These are phyloP conservation scores for Megathymus violae DNA, from an alignment of 1,140 invertebrate species.

Conservation along the genomic window DNA sequence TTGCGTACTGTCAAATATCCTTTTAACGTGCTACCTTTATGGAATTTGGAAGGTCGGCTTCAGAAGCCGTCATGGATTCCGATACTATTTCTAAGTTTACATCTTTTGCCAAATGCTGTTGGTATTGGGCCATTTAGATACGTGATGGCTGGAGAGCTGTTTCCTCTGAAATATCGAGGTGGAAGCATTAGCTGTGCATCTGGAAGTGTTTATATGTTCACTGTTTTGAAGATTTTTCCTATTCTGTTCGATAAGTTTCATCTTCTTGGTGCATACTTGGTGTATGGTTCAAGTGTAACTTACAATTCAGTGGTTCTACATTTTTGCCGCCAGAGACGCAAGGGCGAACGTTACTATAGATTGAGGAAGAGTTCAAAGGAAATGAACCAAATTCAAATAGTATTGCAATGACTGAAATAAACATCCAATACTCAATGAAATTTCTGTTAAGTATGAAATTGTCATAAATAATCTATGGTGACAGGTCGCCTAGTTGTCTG, in stretches of 20 bases:
- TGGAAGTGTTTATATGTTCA: slow-evolving; percentile 41
- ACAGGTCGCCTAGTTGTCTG: no score
- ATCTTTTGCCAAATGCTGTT: slow-evolving; percentile 52
- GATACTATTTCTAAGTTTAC: slow-evolving; percentile 53
- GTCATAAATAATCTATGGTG: no score
- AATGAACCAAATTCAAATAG: slow-evolving; percentile 19
- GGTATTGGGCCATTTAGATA: slow-evolving; percentile 63
- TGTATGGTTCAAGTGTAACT: slow-evolving; percentile 50
- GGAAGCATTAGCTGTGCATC: slow-evolving; percentile 43
- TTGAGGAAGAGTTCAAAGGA: slow-evolving; percentile 64
- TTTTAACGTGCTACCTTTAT: slow-evolving; percentile 53
- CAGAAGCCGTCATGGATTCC: slow-evolving; percentile 59
- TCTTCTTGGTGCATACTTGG: slow-evolving; percentile 53
- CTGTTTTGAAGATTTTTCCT: slow-evolving; percentile 48
- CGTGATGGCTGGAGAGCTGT: slow-evolving; percentile 54
- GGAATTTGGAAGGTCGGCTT: slow-evolving; percentile 34
- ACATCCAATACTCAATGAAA: background rate
- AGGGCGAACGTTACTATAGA: slow-evolving; percentile 63
- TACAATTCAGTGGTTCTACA: slow-evolving; percentile 50
- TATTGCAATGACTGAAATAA: background rate
- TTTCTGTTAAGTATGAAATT: no score
- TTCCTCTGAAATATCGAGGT: slow-evolving; percentile 54
- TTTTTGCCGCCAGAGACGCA: slow-evolving; percentile 63
- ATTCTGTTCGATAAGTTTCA: slow-evolving; percentile 40
- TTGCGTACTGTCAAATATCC: slow-evolving; percentile 47